Conservation (phyloP, 2,113 vertebrate species). For the Aplodontia rufa region DNA sequence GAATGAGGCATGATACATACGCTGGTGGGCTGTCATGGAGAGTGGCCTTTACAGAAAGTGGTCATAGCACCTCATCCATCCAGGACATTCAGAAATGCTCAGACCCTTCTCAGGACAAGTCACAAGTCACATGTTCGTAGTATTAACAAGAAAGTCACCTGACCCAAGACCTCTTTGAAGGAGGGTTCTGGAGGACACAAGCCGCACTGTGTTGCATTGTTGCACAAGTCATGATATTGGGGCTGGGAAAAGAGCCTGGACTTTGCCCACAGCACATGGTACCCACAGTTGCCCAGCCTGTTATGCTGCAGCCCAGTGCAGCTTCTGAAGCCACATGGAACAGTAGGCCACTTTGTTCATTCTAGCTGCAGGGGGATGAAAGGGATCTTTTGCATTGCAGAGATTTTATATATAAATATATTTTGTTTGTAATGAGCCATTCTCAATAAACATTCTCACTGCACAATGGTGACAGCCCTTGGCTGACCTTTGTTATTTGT, state of each 20-base stretch:
- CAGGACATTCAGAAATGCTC: background rate
- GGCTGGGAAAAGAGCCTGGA: background rate
- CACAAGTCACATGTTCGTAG: background rate
- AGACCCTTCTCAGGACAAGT: background rate
- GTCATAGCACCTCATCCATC: background rate
- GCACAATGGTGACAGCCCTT: background rate
- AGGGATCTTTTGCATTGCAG: slow-evolving; percentile 83
- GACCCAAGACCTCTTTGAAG: background rate
- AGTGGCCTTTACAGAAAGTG: background rate
- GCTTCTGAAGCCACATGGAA: background rate
- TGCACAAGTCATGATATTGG: background rate
- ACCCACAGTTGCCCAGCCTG: background rate
- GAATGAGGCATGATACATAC: accelerated
- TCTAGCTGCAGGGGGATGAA: slow-evolving; percentile 67
- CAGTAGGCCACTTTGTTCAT: slow-evolving; percentile 57
- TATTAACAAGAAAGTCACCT: background rate
- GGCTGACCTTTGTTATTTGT: background rate
- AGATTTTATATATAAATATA: slow-evolving; percentile 86
- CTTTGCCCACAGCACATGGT: background rate
- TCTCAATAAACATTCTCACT: slow-evolving; percentile 82
- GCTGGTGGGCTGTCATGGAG: accelerated
- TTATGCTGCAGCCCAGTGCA: background rate
- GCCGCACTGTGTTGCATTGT: accelerated
- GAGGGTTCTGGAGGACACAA: background rate
- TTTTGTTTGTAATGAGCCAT: slow-evolving; percentile 86